A percentile compares a stretch with the other conserved stretches of the same genome.
Evolutionary conservation across 2,888 invertebrate genomes (phyloP).

Genomic region (Tineola bisselliella): DNA sequence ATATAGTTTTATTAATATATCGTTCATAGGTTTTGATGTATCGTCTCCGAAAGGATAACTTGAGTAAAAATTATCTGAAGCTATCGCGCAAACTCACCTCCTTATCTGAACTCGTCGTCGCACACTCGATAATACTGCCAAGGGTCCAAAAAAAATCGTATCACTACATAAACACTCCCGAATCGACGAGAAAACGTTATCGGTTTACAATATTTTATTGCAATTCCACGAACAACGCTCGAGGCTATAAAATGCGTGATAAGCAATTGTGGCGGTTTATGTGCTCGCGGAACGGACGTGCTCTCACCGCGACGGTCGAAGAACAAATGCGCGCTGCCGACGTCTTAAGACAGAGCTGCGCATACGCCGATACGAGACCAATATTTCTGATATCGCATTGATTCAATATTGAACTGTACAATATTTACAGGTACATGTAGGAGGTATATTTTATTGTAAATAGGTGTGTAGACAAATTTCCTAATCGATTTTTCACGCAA

Average conservation of each 20-base stretch:
- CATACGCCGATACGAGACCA: slow-evolving; percentile 28
- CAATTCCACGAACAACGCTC: slow-evolving; percentile 25
- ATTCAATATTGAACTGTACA: not conserved
- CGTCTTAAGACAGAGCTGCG: slow-evolving; percentile 31
- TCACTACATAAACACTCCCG: not conserved
- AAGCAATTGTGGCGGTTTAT: not conserved
- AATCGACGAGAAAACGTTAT: not conserved
- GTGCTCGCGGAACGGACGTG: slow-evolving; percentile 24
- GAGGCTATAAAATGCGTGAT: not conserved
- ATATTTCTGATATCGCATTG: not conserved
- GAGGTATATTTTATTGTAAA: not conserved
- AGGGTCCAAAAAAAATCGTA: slow-evolving; percentile 28
- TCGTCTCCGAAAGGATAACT: not conserved
- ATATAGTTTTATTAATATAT: too few species aligned
- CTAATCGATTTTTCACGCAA: not conserved
- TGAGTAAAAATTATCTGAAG: slow-evolving; percentile 51
- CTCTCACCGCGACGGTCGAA: slow-evolving; percentile 28
- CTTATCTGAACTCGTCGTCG: slow-evolving; percentile 50
- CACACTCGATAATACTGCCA: slow-evolving; percentile 36
- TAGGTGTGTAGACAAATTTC: not conserved
- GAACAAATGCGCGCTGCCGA: slow-evolving; percentile 32
- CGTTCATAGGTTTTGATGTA: too few species aligned
- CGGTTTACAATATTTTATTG: slow-evolving; percentile 29
- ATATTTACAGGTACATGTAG: not conserved
- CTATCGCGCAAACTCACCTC: slow-evolving; percentile 57